A percentile compares a stretch with the other conserved stretches of the same genome.
phyloP scores from a whole-genome alignment of 2,888 invertebrate genomes.

The Polietes domitor region DNA sequence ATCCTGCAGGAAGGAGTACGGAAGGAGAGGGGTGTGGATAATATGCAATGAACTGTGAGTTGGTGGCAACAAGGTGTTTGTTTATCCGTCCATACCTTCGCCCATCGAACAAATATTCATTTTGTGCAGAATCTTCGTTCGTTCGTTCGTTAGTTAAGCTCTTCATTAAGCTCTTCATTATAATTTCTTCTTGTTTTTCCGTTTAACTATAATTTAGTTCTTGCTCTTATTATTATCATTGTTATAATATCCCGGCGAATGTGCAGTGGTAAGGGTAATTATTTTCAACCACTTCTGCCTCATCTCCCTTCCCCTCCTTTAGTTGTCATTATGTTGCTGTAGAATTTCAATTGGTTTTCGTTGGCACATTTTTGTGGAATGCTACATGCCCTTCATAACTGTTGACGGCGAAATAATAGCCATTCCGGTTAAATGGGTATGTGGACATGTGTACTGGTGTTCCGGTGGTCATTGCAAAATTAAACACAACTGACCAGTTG shows the following conservation, averaged over 20 bases:
- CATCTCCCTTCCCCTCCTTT: slow-evolving; percentile 29
- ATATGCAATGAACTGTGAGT: slow-evolving; percentile 41
- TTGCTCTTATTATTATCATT: slow-evolving; percentile 8
- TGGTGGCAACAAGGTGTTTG: slow-evolving; percentile 35
- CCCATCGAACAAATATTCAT: not conserved
- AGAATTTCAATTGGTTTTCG: slow-evolving; percentile 68
- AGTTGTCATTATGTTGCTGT: slow-evolving; percentile 21
- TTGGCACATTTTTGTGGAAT: slow-evolving; percentile 52
- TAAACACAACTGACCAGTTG: slow-evolving; percentile 15
- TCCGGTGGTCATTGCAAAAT: slow-evolving; percentile 42
- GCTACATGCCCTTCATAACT: slow-evolving; percentile 55
- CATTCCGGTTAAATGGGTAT: not conserved
- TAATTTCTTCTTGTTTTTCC: too few species aligned
- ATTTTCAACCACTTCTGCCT: slow-evolving; percentile 56
- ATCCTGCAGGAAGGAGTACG: not conserved
- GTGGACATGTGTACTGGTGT: not conserved
- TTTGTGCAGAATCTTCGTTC: not conserved
- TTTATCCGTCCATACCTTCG: not conserved
- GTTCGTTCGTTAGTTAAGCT: slow-evolving; percentile 49
- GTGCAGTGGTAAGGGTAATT: slow-evolving; percentile 68
- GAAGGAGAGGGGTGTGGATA: not conserved
- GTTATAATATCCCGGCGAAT: not conserved
- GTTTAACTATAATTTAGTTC: slow-evolving; percentile 47
- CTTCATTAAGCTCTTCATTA: slow-evolving; percentile 61
- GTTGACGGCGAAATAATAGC: not conserved